Conservation (phyloP, 2,797 vertebrate species). For the Pseudochirops cupreus region DNA sequence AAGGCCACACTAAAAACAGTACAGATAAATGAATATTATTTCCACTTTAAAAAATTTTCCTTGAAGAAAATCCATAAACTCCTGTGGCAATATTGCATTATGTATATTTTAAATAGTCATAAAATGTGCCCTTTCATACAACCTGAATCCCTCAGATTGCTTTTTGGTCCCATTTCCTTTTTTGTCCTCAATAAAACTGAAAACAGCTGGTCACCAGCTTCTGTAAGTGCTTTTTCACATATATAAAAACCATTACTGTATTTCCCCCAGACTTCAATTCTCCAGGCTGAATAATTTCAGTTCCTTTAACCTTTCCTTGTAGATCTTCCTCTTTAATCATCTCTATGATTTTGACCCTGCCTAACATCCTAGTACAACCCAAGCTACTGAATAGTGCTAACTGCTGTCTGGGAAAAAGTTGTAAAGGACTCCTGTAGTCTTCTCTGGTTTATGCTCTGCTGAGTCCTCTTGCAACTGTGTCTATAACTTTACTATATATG, state of each 20-base stretch:
- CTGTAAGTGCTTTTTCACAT: not conserved
- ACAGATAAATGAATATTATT: not conserved
- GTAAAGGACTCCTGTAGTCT: not conserved
- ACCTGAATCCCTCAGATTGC: not conserved
- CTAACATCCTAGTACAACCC: constrained; percentile 38
- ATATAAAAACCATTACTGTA: not conserved
- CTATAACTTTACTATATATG: not conserved
- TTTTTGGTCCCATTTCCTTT: not conserved
- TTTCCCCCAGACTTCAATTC: constrained; percentile 26
- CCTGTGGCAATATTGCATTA: constrained; percentile 24
- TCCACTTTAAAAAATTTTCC: not conserved
- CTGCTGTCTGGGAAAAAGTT: not conserved
- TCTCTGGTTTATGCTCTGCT: not conserved
- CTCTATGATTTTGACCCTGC: constrained; percentile 3
- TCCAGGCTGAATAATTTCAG: constrained; percentile 27
- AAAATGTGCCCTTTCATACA: not conserved
- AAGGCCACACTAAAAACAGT: not conserved
- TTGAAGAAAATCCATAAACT: not conserved
- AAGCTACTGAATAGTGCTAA: constrained; percentile 2
- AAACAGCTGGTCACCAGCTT: not conserved
- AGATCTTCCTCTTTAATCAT: constrained; percentile 4
- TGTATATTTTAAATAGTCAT: not conserved
- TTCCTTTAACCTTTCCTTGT: not conserved
- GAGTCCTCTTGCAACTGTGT: not conserved
- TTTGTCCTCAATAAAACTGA: constrained; percentile 20